Conservation (phyloP, 1,140 invertebrate species). For the Magallana gigas region DNA sequence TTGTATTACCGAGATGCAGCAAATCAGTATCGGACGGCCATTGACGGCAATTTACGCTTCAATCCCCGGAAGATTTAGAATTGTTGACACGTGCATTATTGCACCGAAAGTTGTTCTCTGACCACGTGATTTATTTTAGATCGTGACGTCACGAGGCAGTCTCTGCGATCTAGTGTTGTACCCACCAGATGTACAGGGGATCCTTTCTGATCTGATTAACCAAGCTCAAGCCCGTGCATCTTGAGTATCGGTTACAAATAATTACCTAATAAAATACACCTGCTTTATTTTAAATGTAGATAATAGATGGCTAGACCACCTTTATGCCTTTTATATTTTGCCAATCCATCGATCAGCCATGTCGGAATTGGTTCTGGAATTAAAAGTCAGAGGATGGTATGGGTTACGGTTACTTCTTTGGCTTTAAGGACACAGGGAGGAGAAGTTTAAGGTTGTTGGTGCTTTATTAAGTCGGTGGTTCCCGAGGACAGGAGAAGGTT, state of each 20-base stretch:
- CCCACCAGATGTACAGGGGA: not conserved
- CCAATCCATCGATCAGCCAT: not conserved
- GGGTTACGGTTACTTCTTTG: not conserved
- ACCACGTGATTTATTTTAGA: not conserved
- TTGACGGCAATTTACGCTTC: not conserved
- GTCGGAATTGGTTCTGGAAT: not conserved
- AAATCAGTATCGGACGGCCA: not conserved
- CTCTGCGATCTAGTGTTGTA: not conserved
- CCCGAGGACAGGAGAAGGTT: not conserved
- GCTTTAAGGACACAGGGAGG: not conserved
- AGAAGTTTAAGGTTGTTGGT: no score
- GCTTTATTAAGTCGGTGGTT: no score
- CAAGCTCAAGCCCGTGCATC: not conserved
- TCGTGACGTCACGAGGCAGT: not conserved
- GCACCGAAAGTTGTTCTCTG: not conserved
- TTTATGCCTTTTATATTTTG: not conserved
- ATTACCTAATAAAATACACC: conserved; percentile 24
- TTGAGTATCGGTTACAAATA: conserved; percentile 18
- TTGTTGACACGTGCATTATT: not conserved
- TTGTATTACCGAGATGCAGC: conserved; percentile 2
- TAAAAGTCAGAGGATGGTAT: not conserved
- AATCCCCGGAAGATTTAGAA: not conserved
- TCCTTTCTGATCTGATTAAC: not conserved
- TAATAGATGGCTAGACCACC: not conserved
- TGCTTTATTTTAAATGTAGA: conserved; percentile 15